These are phyloP conservation scores for Mormyrus lacerda DNA, from an alignment of 2,113 vertebrate genomes.

Conservation along the genomic window DNA sequence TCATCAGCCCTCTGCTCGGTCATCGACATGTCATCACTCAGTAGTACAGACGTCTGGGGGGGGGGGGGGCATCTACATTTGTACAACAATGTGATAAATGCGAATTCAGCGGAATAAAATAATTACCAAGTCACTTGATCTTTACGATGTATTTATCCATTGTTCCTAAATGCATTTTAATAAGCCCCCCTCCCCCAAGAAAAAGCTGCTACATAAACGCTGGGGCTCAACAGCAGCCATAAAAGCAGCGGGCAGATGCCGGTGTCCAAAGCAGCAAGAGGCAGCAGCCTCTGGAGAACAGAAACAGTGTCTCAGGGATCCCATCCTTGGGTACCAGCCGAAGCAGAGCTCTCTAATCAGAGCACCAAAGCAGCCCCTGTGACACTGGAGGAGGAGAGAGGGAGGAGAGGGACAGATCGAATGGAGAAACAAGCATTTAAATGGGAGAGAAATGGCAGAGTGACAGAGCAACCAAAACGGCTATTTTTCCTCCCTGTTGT, in stretches of 20 bases:
- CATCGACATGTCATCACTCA: neutral
- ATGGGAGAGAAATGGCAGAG: too few relatives aligned
- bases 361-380: neutral
- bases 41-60: neutral
- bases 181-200: neutral
- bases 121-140: conserved; percentile 2
- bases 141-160: neutral
- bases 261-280: neutral
- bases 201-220: neutral
- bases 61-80: neutral
- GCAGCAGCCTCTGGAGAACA: neutral
- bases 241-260: neutral
- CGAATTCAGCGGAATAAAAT: neutral
- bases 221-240: neutral
- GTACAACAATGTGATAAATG: neutral
- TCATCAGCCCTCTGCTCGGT: neutral
- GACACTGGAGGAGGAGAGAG: too few relatives aligned
- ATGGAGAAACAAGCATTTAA: neutral
- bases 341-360: neutral
- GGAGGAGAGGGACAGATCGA: neutral
- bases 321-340: neutral
- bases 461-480: neutral
- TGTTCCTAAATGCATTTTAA: neutral
- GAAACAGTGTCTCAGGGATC: neutral
- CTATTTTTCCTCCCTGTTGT: neutral